phyloP scores from a whole-genome alignment of 2,888 invertebrate species.

The Molanna angustata region DNA sequence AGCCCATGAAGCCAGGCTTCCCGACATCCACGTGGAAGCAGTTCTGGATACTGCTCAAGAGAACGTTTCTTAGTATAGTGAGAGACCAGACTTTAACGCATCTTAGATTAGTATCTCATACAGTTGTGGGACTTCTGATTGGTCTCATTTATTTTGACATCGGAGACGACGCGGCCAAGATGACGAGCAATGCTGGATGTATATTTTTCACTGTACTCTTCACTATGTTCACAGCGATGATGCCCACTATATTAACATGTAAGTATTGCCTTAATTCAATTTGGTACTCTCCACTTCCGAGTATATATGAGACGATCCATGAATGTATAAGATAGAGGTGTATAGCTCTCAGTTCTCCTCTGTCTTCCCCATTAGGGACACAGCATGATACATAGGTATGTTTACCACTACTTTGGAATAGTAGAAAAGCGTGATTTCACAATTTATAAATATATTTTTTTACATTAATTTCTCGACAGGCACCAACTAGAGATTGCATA shows the following conservation, averaged over 20 bases:
- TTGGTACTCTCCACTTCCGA: not conserved
- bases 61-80: constrained; percentile 78
- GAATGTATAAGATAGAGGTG: not conserved
- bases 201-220: constrained; percentile 96
- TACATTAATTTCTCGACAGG: no score
- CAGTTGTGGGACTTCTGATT: constrained; percentile 86
- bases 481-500: no score
- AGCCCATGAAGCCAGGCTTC: constrained; percentile 67
- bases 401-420: no score
- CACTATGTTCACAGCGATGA: constrained; percentile 97
- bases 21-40: constrained; percentile 81
- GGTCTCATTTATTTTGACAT: constrained; percentile 92
- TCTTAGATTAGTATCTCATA: constrained; percentile 81
- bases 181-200: constrained; percentile 92
- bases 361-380: no score
- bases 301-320: no score
- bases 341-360: no score
- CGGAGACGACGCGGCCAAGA: constrained; percentile 90
- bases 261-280: constrained; percentile 48
- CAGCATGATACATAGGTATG: no score
- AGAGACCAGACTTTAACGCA: constrained; percentile 87
- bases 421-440: no score
- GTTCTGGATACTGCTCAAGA: constrained; percentile 83
- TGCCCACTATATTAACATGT: constrained; percentile 98
- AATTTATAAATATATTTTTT: no score